Evolutionary conservation across 2,797 vertebrate species (phyloP), one percentile per base, ranked within the genome.

Genomic region (Triplophysa bombifrons): DNA sequence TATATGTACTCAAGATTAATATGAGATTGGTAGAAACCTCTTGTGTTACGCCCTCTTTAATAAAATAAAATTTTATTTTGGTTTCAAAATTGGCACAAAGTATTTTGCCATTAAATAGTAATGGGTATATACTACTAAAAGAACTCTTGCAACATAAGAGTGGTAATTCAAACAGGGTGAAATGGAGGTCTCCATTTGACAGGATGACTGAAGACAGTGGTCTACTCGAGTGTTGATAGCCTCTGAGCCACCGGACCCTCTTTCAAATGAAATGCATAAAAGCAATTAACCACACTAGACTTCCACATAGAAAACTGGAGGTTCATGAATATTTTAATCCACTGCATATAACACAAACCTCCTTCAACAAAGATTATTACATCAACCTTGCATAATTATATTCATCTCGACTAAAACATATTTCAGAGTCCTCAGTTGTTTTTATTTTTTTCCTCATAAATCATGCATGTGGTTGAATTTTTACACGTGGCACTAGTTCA

Each of bases 391-490:
- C 65, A 80, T 74, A 77, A 77, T 76, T 61, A 60, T 44, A 25
- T 82, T 68, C 66, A 60, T 25, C 66, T 77, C 64, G 63, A 74
- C 69, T 78, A 67, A 74, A 53, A 74, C 61, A 70, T 34, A 51
- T 68, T 82, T 83, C 60, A 72, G 58, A 46, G 73, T 72, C 63
- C 44, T 64, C 66, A 65, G 60, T 78, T 68, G 30, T 63, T 78
- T 81, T 80, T 65, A 80, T 50, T 72, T 60, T 22, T 55, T 67
- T 41, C 25, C 64, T 63, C 16, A 75, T 84, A 79, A 84, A 86
- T 84, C 69, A 84, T 81, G 75, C 82, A 86, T 65, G 67, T 78
- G 68, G 10, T 38, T n/a, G 64, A 73, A 27, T 77, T 71, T 72
- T 72, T 14, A 75, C 27, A 38, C 76, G 27, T 68, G 58, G 46